Evolutionary conservation across 2,888 invertebrate species (phyloP).

Genomic region (Ormyrus nitidulus): DNA sequence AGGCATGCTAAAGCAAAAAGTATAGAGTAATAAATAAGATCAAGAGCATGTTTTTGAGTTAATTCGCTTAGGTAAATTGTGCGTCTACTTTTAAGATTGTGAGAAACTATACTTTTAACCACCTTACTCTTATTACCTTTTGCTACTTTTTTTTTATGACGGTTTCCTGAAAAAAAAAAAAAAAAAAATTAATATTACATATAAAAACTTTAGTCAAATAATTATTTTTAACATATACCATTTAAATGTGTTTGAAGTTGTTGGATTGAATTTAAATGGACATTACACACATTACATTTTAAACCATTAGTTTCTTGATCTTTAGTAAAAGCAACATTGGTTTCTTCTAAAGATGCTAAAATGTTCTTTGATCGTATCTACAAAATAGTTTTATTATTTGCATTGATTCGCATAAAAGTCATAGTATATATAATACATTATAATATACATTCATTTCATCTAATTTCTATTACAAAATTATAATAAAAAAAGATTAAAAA

Average conservation of each 20-base stretch:
- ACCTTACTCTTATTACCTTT: conserved; percentile 71
- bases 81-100: conserved; percentile 70
- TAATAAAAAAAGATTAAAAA: not conserved
- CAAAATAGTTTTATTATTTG: conserved; percentile 3
- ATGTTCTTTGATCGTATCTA: conserved; percentile 73
- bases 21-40: conserved; percentile 69
- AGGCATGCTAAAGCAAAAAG: conserved; percentile 71
- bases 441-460: not conserved
- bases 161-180: conserved; percentile 66
- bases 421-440: not conserved
- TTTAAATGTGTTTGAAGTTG: conserved; percentile 76
- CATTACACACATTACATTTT: conserved; percentile 75
- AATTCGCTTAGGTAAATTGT: conserved; percentile 68
- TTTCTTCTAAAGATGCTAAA: conserved; percentile 72
- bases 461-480: conserved; percentile 61
- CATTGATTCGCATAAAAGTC: not conserved
- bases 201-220: not conserved
- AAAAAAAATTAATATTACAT: not conserved
- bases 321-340: conserved; percentile 71
- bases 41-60: conserved; percentile 67
- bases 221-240: conserved; percentile 61
- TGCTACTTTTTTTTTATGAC: conserved; percentile 72
- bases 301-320: conserved; percentile 72
- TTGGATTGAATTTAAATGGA: conserved; percentile 76
- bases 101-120: conserved; percentile 65